A percentile compares a stretch with the other conserved stretches of the same genome.
Conservation (phyloP, 2,797 vertebrate genomes). For the Micrastur ruficollis region DNA sequence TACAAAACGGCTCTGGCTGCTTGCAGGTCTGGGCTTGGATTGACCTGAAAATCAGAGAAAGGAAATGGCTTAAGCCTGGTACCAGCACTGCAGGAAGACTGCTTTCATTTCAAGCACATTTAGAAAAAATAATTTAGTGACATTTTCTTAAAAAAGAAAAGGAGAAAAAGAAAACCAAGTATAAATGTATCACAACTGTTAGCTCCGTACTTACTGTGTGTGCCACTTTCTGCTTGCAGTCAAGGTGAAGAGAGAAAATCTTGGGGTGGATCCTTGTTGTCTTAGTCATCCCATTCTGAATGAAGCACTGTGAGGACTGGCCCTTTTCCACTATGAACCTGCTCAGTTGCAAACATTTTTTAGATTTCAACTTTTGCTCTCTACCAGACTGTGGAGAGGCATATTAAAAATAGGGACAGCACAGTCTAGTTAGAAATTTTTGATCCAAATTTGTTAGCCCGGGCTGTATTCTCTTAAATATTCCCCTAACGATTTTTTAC, state of each 20-base stretch:
- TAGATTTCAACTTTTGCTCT: background rate
- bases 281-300: background rate
- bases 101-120: background rate
- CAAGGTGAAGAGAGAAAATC: background rate
- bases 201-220: background rate
- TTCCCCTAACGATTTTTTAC: rapidly evolving
- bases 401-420: background rate
- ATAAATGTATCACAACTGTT: background rate
- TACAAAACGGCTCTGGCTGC: background rate
- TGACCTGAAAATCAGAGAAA: background rate
- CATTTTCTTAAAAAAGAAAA: background rate
- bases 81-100: too few species aligned
- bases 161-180: background rate
- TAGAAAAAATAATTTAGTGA: background rate
- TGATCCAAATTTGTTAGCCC: background rate
- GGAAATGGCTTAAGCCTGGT: background rate
- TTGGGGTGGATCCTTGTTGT: background rate
- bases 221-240: background rate
- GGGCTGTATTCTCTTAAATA: background rate
- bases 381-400: background rate
- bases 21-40: background rate
- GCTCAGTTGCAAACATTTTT: background rate
- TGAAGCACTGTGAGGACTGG: background rate
- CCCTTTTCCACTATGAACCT: background rate
- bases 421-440: background rate